A percentile compares a stretch with the other conserved stretches of the same genome.
Conservation (phyloP, 2,888 invertebrate species). For the Rhogogaster chlorosoma region DNA sequence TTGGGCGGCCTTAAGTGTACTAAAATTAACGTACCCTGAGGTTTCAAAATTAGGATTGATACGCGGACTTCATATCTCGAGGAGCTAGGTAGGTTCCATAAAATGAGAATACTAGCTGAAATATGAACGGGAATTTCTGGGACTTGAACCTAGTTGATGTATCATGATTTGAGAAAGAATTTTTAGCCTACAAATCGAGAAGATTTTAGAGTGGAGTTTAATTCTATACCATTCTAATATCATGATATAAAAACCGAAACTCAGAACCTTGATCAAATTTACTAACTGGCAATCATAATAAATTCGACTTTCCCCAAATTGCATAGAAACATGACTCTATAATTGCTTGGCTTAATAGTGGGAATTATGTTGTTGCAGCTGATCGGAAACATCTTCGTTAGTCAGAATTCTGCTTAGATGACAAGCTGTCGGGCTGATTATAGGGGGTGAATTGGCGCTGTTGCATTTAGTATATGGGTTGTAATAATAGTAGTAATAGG, state of each 20-base stretch:
- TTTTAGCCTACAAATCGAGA: neutral
- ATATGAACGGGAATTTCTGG: neutral
- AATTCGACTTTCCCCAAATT: neutral
- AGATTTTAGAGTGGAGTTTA: neutral
- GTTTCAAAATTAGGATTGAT: slow-evolving; percentile 42
- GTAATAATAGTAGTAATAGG: neutral
- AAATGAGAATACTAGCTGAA: neutral
- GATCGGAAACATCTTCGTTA: neutral
- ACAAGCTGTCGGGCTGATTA: neutral
- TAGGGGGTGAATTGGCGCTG: neutral
- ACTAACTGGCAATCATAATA: neutral
- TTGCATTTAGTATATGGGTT: neutral
- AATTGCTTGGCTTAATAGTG: neutral
- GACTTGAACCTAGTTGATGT: neutral
- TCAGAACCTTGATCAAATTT: neutral
- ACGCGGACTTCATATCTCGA: slow-evolving; percentile 16
- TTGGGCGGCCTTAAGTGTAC: slow-evolving; percentile 29
- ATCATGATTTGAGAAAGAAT: neutral
- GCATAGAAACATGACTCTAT: neutral
- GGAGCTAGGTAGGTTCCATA: neutral
- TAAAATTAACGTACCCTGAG: slow-evolving; percentile 40
- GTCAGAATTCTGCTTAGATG: neutral
- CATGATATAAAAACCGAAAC: neutral
- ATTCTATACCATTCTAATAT: neutral
- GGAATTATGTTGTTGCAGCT: neutral